Conservation (phyloP, 2,888 invertebrate genomes). For the Furcula furcula region DNA sequence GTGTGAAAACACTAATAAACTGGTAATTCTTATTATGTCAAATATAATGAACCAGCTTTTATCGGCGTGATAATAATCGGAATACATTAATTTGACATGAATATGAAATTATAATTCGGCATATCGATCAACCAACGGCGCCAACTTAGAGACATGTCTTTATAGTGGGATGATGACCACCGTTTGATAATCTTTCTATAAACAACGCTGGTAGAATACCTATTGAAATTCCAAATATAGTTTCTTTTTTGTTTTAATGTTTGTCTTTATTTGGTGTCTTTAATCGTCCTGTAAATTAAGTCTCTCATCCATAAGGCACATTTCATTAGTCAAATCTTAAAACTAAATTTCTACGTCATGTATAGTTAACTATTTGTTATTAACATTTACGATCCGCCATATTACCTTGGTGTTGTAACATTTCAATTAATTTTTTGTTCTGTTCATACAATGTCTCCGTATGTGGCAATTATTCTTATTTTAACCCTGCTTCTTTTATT, state of each 20-base stretch:
- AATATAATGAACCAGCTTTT: constrained; percentile 21
- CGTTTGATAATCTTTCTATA: constrained; percentile 12
- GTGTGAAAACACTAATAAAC: constrained; percentile 30
- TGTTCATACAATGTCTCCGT: constrained; percentile 14
- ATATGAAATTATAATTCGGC: constrained; percentile 36
- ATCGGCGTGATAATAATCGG: constrained; percentile 24
- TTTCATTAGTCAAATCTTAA: too few species aligned
- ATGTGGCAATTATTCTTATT: constrained; percentile 17
- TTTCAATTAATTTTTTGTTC: constrained; percentile 9
- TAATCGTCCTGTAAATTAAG: too few species aligned
- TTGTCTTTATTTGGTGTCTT: too few species aligned
- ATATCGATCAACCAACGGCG: constrained; percentile 37
- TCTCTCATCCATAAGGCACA: too few species aligned
- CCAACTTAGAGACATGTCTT: constrained; percentile 28
- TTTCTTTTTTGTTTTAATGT: too few species aligned
- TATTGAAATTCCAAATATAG: too few species aligned
- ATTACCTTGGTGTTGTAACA: constrained; percentile 5
- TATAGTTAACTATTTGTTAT: constrained; percentile 8
- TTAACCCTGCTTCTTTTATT: constrained; percentile 16
- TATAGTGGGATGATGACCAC: constrained; percentile 23
- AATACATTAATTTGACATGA: constrained; percentile 42
- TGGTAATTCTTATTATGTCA: constrained; percentile 31
- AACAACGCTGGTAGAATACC: too few species aligned
- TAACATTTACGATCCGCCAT: constrained; percentile 7
- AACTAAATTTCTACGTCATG: too few species aligned